phyloP scores from a whole-genome alignment of 2,113 vertebrate genomes.

The Channa maculata region DNA sequence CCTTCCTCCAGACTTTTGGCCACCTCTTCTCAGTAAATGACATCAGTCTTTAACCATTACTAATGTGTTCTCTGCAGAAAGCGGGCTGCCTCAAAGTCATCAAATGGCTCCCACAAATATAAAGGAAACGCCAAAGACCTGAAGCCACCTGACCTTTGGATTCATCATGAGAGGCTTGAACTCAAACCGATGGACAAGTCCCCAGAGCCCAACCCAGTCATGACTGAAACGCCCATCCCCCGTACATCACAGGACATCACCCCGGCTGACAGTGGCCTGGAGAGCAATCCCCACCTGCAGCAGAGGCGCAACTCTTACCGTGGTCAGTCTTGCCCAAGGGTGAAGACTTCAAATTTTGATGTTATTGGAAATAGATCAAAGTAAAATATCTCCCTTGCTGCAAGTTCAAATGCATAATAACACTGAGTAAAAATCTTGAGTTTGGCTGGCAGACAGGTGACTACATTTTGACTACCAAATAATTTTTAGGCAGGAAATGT shows the following conservation, averaged over 20 bases:
- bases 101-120: constrained; percentile 97
- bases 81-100: constrained; percentile 94
- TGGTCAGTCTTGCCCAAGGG: constrained; percentile 81
- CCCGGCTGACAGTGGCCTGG: constrained; percentile 91
- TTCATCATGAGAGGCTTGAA: constrained; percentile 96
- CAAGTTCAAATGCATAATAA: constrained; percentile 36
- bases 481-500: constrained; percentile 20
- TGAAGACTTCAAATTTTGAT: constrained; percentile 5
- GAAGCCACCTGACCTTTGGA: constrained; percentile 98
- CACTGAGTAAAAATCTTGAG: constrained; percentile 30
- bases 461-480: constrained; percentile 30
- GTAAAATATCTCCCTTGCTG: constrained; percentile 24
- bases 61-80: constrained; percentile 82
- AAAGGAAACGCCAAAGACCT: constrained; percentile 98
- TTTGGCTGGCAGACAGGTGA: constrained; percentile 25
- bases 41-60: neutral
- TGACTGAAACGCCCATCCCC: constrained; percentile 97
- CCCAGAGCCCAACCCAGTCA: constrained; percentile 95
- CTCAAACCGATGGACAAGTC: constrained; percentile 98
- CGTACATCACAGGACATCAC: constrained; percentile 97
- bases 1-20: neutral
- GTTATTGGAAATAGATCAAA: constrained; percentile 42
- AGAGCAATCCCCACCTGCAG: constrained; percentile 89
- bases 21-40: neutral
- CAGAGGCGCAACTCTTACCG: constrained; percentile 96